These are phyloP conservation scores for Tridacna gigas DNA, from an alignment of 2,888 invertebrate species.

Conservation along the genomic window DNA sequence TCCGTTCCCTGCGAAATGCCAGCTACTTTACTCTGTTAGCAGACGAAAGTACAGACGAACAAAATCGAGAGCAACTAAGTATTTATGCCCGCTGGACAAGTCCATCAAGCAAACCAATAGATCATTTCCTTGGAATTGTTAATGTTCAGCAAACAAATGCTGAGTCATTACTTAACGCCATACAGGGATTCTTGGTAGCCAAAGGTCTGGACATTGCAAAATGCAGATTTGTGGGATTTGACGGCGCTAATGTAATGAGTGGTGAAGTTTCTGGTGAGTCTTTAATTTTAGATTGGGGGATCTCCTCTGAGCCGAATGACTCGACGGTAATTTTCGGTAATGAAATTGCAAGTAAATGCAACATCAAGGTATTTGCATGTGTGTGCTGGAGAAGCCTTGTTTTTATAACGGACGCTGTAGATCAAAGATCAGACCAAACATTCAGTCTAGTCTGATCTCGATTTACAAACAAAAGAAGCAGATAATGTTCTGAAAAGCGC, in stretches of 20 bases:
- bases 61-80: conserved; percentile 35
- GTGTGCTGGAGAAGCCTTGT: no score
- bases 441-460: no score
- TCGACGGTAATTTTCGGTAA: no score
- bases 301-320: no score
- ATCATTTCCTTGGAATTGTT: conserved; percentile 36
- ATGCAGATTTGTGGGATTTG: conserved; percentile 50
- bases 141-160: conserved; percentile 41
- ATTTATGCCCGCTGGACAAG: conserved; percentile 15
- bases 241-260: conserved; percentile 56
- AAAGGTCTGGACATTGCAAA: conserved; percentile 39
- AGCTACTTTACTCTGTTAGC: conserved; percentile 14
- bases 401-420: no score
- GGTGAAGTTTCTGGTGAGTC: conserved; percentile 41
- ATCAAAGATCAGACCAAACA: no score
- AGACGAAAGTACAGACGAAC: conserved; percentile 46
- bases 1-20: background rate
- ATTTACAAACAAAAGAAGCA: no score
- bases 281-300: no score
- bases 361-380: no score
- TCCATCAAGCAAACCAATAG: background rate
- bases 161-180: conserved; percentile 33
- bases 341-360: no score
- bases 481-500: no score
- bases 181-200: conserved; percentile 20